A percentile compares a stretch with the other conserved stretches of the same genome.
Conservation (phyloP, 2,113 vertebrate species). For the Prochilodus magdalenae region DNA sequence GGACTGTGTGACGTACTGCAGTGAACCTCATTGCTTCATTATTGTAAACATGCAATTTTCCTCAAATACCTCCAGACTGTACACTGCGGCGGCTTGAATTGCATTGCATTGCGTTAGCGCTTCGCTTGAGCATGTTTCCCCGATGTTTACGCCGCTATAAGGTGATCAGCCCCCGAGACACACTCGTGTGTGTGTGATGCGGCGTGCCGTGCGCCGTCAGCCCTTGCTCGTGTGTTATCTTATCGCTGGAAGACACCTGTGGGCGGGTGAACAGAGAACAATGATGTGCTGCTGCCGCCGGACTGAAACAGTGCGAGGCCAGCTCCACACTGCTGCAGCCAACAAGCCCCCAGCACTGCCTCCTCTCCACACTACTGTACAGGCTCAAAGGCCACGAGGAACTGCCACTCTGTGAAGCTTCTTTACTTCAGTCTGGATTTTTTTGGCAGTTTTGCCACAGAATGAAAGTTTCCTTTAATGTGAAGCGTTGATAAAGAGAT, state of each 20-base stretch:
- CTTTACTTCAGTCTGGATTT: neutral
- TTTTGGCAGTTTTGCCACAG: neutral
- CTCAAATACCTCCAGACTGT: neutral
- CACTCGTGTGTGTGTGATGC: conserved; percentile 23
- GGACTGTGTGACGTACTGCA: neutral
- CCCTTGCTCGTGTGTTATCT: conserved; percentile 35
- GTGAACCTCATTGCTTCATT: too few relatives aligned
- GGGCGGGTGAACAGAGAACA: conserved; percentile 51
- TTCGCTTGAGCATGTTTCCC: neutral
- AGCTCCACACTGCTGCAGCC: neutral
- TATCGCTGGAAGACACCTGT: conserved; percentile 52
- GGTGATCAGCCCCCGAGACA: conserved; percentile 39
- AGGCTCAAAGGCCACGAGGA: neutral
- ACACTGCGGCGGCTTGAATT: neutral
- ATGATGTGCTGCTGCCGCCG: conserved; percentile 36
- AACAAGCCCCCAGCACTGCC: neutral
- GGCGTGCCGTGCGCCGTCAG: conserved; percentile 17
- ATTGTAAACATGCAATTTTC: neutral
- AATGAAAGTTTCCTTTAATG: neutral
- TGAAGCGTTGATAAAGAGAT: too few relatives aligned
- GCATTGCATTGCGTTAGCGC: conserved; percentile 2
- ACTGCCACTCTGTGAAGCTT: neutral
- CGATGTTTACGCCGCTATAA: conserved; percentile 24
- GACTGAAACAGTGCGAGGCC: conserved; percentile 37
- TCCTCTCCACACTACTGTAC: neutral